These are phyloP conservation scores for Pachycephus smyrnensis DNA, from an alignment of 2,888 invertebrate genomes.

Conservation along the genomic window DNA sequence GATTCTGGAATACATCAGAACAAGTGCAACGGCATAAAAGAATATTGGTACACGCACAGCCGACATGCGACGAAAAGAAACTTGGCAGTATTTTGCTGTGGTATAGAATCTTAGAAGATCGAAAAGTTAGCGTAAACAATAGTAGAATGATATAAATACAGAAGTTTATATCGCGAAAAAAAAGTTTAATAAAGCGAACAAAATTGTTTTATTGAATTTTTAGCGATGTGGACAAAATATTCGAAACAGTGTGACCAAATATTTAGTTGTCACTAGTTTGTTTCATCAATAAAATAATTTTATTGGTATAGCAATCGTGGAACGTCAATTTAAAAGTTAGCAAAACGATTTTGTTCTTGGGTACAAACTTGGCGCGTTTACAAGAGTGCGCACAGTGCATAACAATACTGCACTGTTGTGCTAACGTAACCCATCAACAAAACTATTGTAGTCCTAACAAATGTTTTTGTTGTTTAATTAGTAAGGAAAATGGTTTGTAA, in stretches of 20 bases:
- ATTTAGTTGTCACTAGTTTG: no score
- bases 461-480: background rate
- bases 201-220: background rate
- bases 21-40: background rate
- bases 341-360: no score
- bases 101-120: background rate
- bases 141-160: background rate
- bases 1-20: background rate
- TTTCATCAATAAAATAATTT: no score
- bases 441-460: background rate
- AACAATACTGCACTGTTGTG: background rate
- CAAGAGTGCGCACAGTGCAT: no score
- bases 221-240: no score
- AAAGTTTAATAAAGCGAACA: background rate
- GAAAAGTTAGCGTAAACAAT: background rate
- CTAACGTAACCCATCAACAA: background rate
- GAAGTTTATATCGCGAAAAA: background rate
- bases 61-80: background rate
- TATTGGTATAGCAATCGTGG: no score
- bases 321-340: no score
- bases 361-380: no score
- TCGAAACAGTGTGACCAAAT: no score
- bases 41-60: background rate
- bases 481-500: background rate
- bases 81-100: background rate